Evolutionary conservation across 2,113 vertebrate species (phyloP).

Genomic region (Carettochelys insculpta): DNA sequence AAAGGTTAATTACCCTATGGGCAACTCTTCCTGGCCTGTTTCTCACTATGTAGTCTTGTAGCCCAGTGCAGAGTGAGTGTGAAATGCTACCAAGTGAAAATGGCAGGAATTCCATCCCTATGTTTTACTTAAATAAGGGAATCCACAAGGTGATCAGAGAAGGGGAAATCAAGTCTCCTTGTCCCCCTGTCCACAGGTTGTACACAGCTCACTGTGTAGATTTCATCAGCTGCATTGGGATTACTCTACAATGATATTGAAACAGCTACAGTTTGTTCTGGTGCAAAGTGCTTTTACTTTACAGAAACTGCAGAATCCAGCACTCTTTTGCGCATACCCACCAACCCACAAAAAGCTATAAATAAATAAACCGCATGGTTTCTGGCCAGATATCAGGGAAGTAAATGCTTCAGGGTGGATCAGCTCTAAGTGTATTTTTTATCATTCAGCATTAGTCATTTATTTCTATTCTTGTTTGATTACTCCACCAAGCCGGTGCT

Average conservation of each 20-base stretch:
- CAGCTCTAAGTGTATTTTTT: neutral
- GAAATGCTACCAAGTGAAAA: neutral
- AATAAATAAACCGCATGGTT: neutral
- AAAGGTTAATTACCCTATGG: neutral
- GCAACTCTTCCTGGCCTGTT: neutral
- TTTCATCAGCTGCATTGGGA: neutral
- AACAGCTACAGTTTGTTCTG: neutral
- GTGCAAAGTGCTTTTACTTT: neutral
- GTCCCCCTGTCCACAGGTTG: neutral
- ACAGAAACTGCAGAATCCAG: neutral
- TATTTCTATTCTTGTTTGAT: neutral
- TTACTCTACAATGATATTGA: neutral
- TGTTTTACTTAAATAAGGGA: neutral
- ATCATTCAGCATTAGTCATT: neutral
- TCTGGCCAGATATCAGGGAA: no score
- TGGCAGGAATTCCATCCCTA: neutral
- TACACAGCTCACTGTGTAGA: neutral
- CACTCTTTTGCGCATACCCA: neutral
- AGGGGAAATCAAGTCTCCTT: neutral
- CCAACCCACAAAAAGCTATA: neutral
- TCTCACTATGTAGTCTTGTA: neutral
- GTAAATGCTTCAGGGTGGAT: neutral
- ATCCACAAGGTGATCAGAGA: neutral
- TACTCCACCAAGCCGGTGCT: neutral
- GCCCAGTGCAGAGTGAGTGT: neutral